These are phyloP conservation scores for Antrozous pallidus DNA, from an alignment of 2,797 vertebrate species.

Conservation along the genomic window DNA sequence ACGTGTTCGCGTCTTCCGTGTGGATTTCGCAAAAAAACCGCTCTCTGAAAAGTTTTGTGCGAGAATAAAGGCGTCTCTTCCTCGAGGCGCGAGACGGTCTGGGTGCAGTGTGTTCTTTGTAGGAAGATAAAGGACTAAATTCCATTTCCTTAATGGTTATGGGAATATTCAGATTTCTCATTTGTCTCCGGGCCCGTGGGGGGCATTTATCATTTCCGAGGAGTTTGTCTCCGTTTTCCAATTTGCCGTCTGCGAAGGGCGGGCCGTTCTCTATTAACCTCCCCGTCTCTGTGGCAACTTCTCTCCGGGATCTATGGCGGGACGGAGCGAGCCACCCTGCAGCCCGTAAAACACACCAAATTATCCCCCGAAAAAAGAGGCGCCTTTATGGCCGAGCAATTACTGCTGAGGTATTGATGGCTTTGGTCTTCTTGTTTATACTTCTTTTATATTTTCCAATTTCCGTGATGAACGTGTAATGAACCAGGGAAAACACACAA, in stretches of 20 bases:
- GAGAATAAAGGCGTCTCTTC: constrained; percentile 19
- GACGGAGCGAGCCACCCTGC: neutral
- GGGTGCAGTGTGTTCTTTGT: neutral
- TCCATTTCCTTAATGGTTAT: constrained; percentile 7
- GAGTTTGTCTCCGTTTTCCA: constrained; percentile 28
- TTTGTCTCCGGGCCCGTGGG: neutral
- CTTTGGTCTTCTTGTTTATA: neutral
- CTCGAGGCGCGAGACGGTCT: constrained; percentile 14
- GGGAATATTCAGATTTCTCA: neutral
- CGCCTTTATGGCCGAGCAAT: too few species aligned
- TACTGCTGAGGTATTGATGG: neutral
- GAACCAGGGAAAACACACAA: neutral
- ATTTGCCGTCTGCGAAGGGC: neutral
- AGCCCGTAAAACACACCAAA: neutral
- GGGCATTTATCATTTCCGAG: neutral
- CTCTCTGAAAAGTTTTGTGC: neutral
- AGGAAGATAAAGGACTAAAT: constrained; percentile 33
- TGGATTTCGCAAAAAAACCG: constrained; percentile 12
- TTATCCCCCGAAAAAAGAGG: neutral
- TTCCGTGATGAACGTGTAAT: neutral
- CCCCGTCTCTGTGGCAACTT: neutral
- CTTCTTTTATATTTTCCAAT: neutral
- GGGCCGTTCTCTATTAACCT: neutral
- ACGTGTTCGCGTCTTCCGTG: constrained; percentile 27
- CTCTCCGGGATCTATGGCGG: neutral